These are phyloP conservation scores for Hylomyscus alleni DNA, from an alignment of 2,797 vertebrate species.

Conservation along the genomic window DNA sequence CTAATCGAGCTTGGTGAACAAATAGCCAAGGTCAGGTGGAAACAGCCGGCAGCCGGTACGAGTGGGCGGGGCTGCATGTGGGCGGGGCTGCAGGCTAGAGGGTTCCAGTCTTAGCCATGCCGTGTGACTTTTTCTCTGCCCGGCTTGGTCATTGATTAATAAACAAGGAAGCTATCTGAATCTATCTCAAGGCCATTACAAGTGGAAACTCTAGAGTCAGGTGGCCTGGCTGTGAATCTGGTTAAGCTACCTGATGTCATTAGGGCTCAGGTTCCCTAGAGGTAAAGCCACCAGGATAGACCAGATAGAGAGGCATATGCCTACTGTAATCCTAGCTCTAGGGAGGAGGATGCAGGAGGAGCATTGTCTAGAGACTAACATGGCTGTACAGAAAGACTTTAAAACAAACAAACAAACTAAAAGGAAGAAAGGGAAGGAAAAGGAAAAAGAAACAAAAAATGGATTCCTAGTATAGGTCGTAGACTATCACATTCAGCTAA, in stretches of 20 bases:
- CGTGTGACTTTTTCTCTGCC: not conserved
- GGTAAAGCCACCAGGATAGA: not conserved
- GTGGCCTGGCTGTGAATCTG: not conserved
- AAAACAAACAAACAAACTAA: not conserved
- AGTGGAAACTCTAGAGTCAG: not conserved
- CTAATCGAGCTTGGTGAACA: not conserved
- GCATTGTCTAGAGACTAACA: not conserved
- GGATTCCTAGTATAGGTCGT: not conserved
- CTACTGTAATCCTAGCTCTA: not conserved
- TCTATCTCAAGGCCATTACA: not conserved
- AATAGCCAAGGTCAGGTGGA: not conserved
- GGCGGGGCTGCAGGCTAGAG: not conserved
- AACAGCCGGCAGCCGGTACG: not conserved
- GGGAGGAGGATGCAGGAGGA: not conserved
- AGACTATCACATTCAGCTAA: not conserved
- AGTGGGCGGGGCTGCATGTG: not conserved
- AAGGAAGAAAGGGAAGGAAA: not conserved
- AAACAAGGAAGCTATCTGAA: not conserved
- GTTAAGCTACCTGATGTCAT: not conserved
- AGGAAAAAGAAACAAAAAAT: not conserved
- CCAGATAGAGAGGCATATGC: not conserved
- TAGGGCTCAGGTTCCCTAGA: not conserved
- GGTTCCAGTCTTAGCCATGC: not conserved
- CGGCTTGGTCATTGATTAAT: not conserved
- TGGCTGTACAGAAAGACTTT: not conserved